These are phyloP conservation scores for Sciurus niger DNA, from an alignment of 2,113 vertebrate genomes.

Conservation along the genomic window DNA sequence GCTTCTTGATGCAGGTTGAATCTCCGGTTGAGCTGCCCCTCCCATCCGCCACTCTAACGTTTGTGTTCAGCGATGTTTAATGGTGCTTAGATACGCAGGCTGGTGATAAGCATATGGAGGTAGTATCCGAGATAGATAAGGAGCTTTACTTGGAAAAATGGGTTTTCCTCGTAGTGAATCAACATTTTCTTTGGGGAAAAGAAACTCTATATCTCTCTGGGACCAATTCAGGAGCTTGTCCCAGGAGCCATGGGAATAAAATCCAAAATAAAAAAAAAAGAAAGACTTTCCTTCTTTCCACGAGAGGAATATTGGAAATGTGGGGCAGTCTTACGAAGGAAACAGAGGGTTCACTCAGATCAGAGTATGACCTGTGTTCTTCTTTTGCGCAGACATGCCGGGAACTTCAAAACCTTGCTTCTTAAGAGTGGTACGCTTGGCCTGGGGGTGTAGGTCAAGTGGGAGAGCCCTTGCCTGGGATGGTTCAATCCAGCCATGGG, in stretches of 20 bases:
- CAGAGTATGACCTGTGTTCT: neutral
- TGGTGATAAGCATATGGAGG: neutral
- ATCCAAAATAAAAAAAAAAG: neutral
- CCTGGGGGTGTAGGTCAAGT: too few relatives aligned
- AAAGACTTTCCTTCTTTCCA: neutral
- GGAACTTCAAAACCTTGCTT: neutral
- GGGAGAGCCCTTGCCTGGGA: too few relatives aligned
- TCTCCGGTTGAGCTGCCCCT: neutral
- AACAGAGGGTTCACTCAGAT: neutral
- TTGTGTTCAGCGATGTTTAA: neutral
- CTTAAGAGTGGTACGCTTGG: neutral
- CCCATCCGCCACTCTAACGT: neutral
- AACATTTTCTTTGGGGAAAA: neutral
- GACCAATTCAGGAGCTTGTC: neutral
- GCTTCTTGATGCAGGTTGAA: neutral
- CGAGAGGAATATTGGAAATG: neutral
- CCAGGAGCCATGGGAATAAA: neutral
- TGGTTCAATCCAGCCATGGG: too few relatives aligned
- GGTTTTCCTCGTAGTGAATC: neutral
- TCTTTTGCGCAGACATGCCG: neutral
- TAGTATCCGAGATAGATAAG: neutral
- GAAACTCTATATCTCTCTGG: neutral
- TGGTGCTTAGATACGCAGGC: neutral
- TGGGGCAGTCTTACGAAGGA: neutral
- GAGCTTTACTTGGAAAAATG: slow-evolving; percentile 25